Evolutionary conservation across 2,113 vertebrate species (phyloP).

Genomic region (Lanius ludovicianus): DNA sequence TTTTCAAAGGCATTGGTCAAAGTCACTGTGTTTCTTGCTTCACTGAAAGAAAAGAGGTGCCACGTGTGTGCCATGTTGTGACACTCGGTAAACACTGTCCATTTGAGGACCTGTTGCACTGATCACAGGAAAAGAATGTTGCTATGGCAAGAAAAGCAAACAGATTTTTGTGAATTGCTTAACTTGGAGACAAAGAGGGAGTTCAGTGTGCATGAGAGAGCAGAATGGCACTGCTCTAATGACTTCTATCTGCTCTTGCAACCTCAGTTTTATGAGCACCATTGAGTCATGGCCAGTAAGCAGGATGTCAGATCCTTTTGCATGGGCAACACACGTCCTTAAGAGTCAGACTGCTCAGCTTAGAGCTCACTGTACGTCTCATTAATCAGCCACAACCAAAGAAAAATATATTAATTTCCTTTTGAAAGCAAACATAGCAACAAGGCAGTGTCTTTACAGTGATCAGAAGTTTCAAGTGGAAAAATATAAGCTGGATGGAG

Average conservation of each 20-base stretch:
- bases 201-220: not conserved
- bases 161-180: slow-evolving; percentile 16
- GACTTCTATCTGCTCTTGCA: not conserved
- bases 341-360: not conserved
- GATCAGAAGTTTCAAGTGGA: not conserved
- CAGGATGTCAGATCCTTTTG: not conserved
- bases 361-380: not conserved
- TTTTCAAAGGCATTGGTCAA: not conserved
- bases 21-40: not conserved
- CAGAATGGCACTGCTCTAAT: not conserved
- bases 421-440: not conserved
- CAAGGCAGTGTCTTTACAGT: not conserved
- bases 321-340: not conserved
- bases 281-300: slow-evolving; percentile 12
- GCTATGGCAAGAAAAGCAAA: slow-evolving; percentile 14
- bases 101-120: not conserved
- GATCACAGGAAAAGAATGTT: slow-evolving; percentile 3
- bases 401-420: not conserved
- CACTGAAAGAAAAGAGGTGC: not conserved
- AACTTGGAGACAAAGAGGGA: not conserved
- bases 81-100: not conserved
- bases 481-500: not conserved
- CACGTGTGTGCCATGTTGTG: not conserved
- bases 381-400: not conserved
- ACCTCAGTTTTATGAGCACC: not conserved